phyloP scores from a whole-genome alignment of 2,888 invertebrate species.

The Himalopsyche tibetana region DNA sequence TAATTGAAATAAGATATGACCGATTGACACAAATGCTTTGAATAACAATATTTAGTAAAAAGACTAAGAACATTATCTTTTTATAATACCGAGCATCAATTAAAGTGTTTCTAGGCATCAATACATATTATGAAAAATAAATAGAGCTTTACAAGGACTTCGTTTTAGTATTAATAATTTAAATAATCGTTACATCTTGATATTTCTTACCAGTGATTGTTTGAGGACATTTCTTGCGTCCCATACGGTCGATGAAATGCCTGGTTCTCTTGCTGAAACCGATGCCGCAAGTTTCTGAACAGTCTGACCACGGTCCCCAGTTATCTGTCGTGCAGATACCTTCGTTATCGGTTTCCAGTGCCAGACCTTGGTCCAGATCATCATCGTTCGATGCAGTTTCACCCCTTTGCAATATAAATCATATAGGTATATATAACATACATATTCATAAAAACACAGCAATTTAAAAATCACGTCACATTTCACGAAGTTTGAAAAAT shows the following conservation, averaged over 20 bases:
- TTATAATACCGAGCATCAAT: too few species aligned
- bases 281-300: slow-evolving; percentile 90
- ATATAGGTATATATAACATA: neutral
- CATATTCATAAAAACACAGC: neutral
- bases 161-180: too few species aligned
- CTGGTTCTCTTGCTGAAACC: slow-evolving; percentile 87
- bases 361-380: slow-evolving; percentile 59
- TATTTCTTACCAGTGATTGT: slow-evolving; percentile 77
- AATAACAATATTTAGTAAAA: too few species aligned
- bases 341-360: slow-evolving; percentile 65
- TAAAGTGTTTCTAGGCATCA: too few species aligned
- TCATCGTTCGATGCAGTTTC: slow-evolving; percentile 39
- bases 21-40: too few species aligned
- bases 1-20: too few species aligned
- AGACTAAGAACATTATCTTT: too few species aligned
- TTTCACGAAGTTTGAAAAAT: too few species aligned
- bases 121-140: too few species aligned
- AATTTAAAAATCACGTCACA: too few species aligned
- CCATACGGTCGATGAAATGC: slow-evolving; percentile 85
- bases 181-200: slow-evolving; percentile 12
- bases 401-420: slow-evolving; percentile 14
- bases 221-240: slow-evolving; percentile 88
- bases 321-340: slow-evolving; percentile 82
- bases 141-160: too few species aligned
- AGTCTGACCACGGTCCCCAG: slow-evolving; percentile 91